These are phyloP conservation scores for Buathra laborator DNA, from an alignment of 2,888 invertebrate species.

Conservation along the genomic window DNA sequence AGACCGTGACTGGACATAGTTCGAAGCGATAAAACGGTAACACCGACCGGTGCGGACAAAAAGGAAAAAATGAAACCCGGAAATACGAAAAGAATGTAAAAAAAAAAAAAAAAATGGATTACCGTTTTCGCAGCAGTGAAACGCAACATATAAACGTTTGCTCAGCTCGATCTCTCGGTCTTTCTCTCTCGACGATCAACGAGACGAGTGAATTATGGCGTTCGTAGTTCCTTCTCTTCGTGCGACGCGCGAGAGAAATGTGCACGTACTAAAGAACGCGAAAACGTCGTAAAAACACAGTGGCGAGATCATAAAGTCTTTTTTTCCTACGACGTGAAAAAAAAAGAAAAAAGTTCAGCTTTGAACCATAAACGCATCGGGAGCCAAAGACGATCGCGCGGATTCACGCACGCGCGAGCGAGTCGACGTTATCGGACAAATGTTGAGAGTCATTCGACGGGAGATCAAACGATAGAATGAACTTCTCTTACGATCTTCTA, in stretches of 20 bases:
- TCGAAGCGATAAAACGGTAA: not conserved
- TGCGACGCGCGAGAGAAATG: constrained; percentile 18
- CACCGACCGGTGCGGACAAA: not conserved
- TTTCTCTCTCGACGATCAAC: not conserved
- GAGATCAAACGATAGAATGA: constrained; percentile 41
- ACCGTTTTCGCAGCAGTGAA: constrained; percentile 31
- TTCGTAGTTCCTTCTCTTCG: constrained; percentile 24
- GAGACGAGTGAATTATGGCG: constrained; percentile 42
- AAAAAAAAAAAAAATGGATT: constrained; percentile 12
- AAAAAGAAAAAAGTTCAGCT: constrained; percentile 7
- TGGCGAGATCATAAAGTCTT: constrained; percentile 30
- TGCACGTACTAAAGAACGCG: constrained; percentile 17
- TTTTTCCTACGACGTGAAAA: constrained; percentile 6
- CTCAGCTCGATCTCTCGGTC: constrained; percentile 4
- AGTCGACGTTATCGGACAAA: constrained; percentile 19
- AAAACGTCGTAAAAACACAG: constrained; percentile 51
- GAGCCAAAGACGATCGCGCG: not conserved
- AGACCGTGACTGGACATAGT: not conserved
- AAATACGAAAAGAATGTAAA: not conserved
- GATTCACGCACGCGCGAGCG: not conserved
- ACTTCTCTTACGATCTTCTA: constrained; percentile 18
- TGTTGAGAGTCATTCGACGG: constrained; percentile 41
- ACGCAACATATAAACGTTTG: constrained; percentile 6
- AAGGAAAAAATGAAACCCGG: not conserved
- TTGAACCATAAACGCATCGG: constrained; percentile 36